These are phyloP conservation scores for Neoseiulus cucumeris DNA, from an alignment of 1,140 invertebrate species.

Conservation along the genomic window DNA sequence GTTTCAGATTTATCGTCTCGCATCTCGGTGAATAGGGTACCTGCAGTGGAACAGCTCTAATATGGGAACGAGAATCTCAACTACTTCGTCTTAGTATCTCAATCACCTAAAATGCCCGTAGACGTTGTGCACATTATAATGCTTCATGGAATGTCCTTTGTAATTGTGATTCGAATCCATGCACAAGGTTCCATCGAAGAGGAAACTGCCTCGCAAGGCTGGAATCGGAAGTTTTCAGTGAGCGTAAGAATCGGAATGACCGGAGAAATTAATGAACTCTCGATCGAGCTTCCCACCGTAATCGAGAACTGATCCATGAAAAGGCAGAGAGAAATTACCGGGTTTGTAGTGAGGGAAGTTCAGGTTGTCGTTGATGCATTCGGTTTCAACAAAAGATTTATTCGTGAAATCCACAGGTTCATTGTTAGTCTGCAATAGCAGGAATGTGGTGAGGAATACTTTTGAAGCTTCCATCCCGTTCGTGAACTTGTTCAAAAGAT, in stretches of 20 bases:
- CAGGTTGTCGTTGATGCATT: slow-evolving; percentile 5
- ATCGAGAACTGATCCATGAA: not conserved
- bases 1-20: too few species aligned
- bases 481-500: not conserved
- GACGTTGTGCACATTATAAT: not conserved
- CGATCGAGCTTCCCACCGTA: not conserved
- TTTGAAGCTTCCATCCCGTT: not conserved
- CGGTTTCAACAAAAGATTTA: not conserved
- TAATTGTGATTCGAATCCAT: not conserved
- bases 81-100: too few species aligned
- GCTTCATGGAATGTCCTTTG: not conserved
- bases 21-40: too few species aligned
- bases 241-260: too few species aligned
- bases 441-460: not conserved
- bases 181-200: not conserved
- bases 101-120: slow-evolving; percentile 2
- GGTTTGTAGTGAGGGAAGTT: slow-evolving; percentile 8
- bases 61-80: too few species aligned
- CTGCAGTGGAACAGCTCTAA: too few species aligned
- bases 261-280: too few species aligned
- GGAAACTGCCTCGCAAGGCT: not conserved
- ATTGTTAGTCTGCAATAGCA: not conserved
- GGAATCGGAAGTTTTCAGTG: not conserved
- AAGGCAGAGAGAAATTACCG: not conserved
- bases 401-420: slow-evolving; percentile 10